Percentiles rank a stretch among this genome's conserved stretches.
These are phyloP conservation scores for Anarhynchus alexandrinus DNA, from an alignment of 2,113 vertebrate genomes.

Conservation along the genomic window DNA sequence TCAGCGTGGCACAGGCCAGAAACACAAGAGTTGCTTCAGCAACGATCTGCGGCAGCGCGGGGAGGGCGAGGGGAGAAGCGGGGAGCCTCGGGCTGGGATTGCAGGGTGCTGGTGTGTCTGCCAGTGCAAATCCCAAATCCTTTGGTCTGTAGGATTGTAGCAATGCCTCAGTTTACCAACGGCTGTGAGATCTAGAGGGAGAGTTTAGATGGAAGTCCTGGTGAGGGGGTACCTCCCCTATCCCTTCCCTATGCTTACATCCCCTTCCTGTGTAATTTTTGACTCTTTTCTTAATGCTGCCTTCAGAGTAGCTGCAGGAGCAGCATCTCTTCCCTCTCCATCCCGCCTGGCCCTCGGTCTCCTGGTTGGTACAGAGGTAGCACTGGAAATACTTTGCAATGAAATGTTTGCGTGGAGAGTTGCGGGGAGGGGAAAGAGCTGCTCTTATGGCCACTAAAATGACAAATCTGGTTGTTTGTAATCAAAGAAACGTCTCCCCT, in stretches of 20 bases:
- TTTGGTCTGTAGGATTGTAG: too few species aligned
- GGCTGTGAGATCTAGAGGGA: neutral
- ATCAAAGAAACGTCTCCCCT: neutral
- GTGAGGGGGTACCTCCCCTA: neutral
- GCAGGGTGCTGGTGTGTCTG: neutral
- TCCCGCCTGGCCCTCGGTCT: fast-evolving
- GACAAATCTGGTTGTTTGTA: neutral
- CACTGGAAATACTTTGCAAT: neutral
- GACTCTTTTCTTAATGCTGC: neutral
- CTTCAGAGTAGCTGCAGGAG: neutral
- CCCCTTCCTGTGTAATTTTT: neutral
- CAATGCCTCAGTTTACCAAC: neutral
- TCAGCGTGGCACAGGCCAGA: fast-evolving
- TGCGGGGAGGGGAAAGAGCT: neutral
- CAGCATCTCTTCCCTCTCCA: neutral
- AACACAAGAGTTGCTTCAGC: neutral
- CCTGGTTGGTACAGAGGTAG: neutral
- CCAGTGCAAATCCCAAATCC: neutral
- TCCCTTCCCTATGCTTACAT: neutral
- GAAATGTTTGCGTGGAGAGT: neutral
- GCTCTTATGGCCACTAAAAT: neutral
- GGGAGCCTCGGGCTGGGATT: neutral
- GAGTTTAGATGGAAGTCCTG: neutral
- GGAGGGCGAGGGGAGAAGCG: neutral
- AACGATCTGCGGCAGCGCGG: neutral